Evolutionary conservation across 2,113 vertebrate genomes (phyloP), one percentile per base, ranked within the genome.

Genomic region (Anguilla japonica): DNA sequence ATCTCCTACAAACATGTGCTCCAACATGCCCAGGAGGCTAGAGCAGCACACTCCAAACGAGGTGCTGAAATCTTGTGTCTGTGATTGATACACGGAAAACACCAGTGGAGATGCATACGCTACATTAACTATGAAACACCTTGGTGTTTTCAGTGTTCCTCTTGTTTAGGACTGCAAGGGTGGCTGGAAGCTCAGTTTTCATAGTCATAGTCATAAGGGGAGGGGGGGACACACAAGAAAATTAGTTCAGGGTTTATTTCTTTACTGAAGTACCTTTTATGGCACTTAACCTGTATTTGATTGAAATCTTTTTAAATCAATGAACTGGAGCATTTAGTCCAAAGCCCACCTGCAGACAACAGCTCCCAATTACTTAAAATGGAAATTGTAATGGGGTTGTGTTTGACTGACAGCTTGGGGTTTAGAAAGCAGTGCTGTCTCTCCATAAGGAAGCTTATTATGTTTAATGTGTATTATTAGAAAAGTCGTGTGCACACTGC

Each of bases 381-480:
- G 13, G 34, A 75, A 2, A 75, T 34, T 13, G 0, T 75, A 75
- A 26, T 34, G 71, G n/a, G 26, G n/a, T 34, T 75, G n/a, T 9
- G 7, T 34, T 75, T 75, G 71, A 75, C 71, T 75, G 71, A 34
- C 71, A 29, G 71, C 71, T 75, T 26, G 71, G 60, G 71, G 5
- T 11, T 75, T 34, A 34, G n/a, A 34, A 75, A 29, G 71, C 71
- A 13, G n/a, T 29, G 1, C 26, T 75, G 29, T 34, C n/a, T 75
- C 11, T 34, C 20, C 71, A 13, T 75, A 22, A n/a, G 63, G 43
- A 46, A 46, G 43, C 43, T 46, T 8, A 91, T 88, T 71, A 60
- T 90, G 93, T 80, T 87, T 83, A 88, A 89, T 87, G 81, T 91
- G 86, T 87, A 56, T 88, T 88, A 88, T 83, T 43, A 67, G 89